Evolutionary conservation across 2,113 vertebrate genomes (phyloP), one percentile per base, ranked within the genome.

Genomic region (Ptilorrhoa leucosticta): DNA sequence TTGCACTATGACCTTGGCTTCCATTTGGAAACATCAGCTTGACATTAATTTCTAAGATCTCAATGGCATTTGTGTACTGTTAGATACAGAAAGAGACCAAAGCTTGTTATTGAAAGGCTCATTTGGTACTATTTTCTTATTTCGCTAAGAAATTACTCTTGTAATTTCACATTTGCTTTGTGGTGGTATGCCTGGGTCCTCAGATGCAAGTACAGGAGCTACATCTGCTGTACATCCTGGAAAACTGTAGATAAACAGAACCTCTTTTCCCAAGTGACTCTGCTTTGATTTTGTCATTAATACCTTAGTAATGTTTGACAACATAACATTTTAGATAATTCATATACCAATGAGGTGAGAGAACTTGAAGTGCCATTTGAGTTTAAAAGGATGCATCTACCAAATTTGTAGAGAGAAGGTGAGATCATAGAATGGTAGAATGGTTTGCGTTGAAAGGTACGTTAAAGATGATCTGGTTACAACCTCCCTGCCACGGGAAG

Each of bases 401-500:
- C 51, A 68, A 53, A 83, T 57, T 10, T 63, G 13, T 66, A 57
- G 54, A 75, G 12, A 45, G 51, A 9, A 89, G 5, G 7, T 45
- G 57, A 71, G 11, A 68, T 58, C 13, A 24, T 1, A 44, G 27
- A 51, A n/a, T 73, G 1, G 0, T 15, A 26, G 28, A 68, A 26
- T 60, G 11, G 18, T 82, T 35, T 68, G 9, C 20, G 10, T 22
- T 60, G n/a, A 45, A 83, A 60, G 20, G 9, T 68, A 31, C 69
- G n/a, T 68, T 53, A 47, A 37, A 45, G 13, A 28, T 65, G 24
- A 19, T 53, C 54, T 76, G 53, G 39, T 60, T 66, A 21, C 39
- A 47, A 6, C n/a, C 11, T 45, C 21, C 17, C 24, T 61, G 7
- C 15, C 37, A 18, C 47, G 39, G 30, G 28, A 16, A 0, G 0